Conservation (phyloP, 2,888 invertebrate species). For the Aphidoletes aphidimyza region DNA sequence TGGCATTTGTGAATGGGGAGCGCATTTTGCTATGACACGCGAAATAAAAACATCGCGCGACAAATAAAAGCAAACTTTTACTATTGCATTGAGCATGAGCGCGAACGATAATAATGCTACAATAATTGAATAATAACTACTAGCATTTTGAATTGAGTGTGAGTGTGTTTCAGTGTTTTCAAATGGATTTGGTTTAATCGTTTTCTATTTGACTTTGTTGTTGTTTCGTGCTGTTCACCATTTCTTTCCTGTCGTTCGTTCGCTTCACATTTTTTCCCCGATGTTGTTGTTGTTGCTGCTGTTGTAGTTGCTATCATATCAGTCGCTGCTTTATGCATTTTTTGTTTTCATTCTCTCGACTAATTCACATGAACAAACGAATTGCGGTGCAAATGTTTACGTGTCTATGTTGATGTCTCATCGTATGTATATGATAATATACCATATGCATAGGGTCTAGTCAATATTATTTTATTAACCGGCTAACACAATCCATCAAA, state of each 20-base stretch:
- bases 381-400: slow-evolving; percentile 19
- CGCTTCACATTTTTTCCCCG: not conserved
- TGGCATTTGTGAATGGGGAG: too few species aligned
- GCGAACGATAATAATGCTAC: slow-evolving; percentile 19
- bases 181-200: slow-evolving; percentile 26
- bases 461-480: slow-evolving; percentile 54
- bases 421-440: not conserved
- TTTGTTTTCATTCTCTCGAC: too few species aligned
- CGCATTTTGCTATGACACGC: not conserved
- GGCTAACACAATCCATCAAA: slow-evolving; percentile 54
- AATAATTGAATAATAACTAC: slow-evolving; percentile 48
- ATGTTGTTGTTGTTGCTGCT: not conserved
- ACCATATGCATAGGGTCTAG: slow-evolving; percentile 24
- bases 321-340: slow-evolving; percentile 43
- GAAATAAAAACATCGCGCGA: not conserved
- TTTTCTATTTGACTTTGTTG: slow-evolving; percentile 42
- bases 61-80: slow-evolving; percentile 18
- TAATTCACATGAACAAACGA: slow-evolving; percentile 21
- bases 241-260: not conserved
- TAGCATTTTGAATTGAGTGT: slow-evolving; percentile 14
- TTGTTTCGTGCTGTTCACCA: not conserved
- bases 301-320: slow-evolving; percentile 19
- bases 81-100: not conserved
- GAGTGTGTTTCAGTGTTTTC: slow-evolving; percentile 38
- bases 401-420: not conserved